A percentile compares a stretch with the other conserved stretches of the same genome.
Evolutionary conservation across 2,888 invertebrate species (phyloP).

Genomic region (Leucozona laternaria): DNA sequence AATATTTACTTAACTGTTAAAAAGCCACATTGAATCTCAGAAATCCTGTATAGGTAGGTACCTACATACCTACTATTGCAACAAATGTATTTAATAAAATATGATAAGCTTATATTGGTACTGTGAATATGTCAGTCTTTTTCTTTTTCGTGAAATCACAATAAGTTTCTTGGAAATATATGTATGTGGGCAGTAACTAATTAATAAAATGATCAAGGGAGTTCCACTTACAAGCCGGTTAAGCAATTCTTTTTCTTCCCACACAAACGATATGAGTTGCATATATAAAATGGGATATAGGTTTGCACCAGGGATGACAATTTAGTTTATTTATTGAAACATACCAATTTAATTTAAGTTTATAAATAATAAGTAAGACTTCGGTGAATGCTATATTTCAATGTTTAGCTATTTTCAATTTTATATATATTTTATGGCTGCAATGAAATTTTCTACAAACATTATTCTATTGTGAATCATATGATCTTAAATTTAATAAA

Average conservation of each 20-base stretch:
- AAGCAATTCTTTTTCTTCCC: slow-evolving; percentile 35
- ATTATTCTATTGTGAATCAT: too few relatives aligned
- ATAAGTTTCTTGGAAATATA: slow-evolving; percentile 58
- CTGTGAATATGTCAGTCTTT: neutral
- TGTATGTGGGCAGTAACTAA: too few relatives aligned
- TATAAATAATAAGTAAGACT: too few relatives aligned
- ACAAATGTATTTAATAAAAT: neutral
- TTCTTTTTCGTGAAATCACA: neutral
- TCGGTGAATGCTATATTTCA: too few relatives aligned
- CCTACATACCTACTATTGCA: too few relatives aligned
- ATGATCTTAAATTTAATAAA: too few relatives aligned
- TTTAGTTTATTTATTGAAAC: neutral
- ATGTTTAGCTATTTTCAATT: too few relatives aligned
- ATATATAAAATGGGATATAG: neutral
- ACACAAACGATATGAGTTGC: slow-evolving; percentile 20
- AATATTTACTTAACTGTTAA: neutral
- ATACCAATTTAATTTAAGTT: too few relatives aligned
- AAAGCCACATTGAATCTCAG: neutral
- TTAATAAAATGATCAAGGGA: slow-evolving; percentile 66
- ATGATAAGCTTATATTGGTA: neutral
- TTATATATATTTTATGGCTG: too few relatives aligned
- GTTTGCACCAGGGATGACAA: slow-evolving; percentile 2
- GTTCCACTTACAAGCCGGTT: neutral
- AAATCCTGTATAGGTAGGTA: neutral
- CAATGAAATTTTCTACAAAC: too few relatives aligned